Evolutionary conservation across 2,888 invertebrate genomes (phyloP).

Genomic region (Mantis religiosa): DNA sequence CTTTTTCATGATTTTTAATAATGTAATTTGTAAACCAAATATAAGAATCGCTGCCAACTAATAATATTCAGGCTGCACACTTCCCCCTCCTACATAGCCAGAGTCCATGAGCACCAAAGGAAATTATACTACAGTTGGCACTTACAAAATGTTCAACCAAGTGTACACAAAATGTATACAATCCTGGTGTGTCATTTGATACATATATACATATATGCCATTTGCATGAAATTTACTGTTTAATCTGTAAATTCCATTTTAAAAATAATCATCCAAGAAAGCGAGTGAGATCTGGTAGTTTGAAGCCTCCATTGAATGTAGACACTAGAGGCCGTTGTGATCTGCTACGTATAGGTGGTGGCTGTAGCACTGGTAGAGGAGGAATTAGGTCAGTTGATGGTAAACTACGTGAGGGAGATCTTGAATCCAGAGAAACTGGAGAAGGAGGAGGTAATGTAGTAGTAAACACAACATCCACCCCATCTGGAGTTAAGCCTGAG

Average conservation of each 20-base stretch:
- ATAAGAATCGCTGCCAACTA: too few relatives aligned
- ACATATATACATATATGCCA: background rate
- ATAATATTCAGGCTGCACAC: too few relatives aligned
- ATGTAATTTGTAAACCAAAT: background rate
- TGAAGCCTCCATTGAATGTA: background rate
- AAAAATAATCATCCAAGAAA: conserved; percentile 55
- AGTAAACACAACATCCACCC: conserved; percentile 14
- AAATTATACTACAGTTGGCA: background rate
- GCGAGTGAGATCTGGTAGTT: conserved; percentile 72
- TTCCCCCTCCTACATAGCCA: too few relatives aligned
- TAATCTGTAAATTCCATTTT: background rate
- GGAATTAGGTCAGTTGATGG: conserved; percentile 26
- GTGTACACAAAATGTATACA: background rate
- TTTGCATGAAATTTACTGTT: background rate
- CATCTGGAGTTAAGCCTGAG: background rate
- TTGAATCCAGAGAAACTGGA: background rate
- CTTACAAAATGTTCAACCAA: background rate
- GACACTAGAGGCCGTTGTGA: background rate
- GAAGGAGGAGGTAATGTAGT: conserved; percentile 8
- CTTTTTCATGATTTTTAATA: background rate
- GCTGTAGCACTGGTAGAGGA: conserved; percentile 22
- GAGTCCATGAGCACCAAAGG: background rate
- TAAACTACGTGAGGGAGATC: conserved; percentile 10
- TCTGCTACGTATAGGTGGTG: background rate
- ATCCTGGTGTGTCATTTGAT: background rate